Conservation (phyloP, 2,888 invertebrate genomes). For the Ochropleura plecta region DNA sequence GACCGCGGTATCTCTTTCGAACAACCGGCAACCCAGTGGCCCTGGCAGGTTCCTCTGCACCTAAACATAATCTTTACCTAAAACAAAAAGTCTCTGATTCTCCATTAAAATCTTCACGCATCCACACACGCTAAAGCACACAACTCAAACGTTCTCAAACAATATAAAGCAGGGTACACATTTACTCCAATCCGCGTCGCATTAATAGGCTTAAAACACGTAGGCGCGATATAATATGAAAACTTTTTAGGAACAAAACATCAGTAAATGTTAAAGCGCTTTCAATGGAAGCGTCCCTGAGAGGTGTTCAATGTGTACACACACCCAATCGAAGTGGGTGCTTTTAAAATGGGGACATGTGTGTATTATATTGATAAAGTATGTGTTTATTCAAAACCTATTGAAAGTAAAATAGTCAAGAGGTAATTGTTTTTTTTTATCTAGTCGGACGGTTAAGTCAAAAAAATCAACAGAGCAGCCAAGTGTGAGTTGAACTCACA, state of each 20-base stretch:
- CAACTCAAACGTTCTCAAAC: conserved; percentile 32
- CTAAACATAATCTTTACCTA: neutral
- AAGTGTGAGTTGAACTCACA: too few relatives aligned
- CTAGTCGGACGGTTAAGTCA: too few relatives aligned
- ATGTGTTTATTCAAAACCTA: neutral
- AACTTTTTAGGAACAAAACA: conserved; percentile 50
- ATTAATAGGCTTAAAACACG: conserved; percentile 52
- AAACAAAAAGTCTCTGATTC: neutral
- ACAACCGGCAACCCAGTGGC: too few relatives aligned
- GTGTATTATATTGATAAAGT: conserved; percentile 24
- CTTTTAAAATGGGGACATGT: conserved; percentile 28
- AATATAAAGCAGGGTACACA: conserved; percentile 51
- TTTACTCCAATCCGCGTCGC: conserved; percentile 27
- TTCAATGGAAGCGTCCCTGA: conserved; percentile 27
- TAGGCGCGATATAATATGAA: conserved; percentile 34
- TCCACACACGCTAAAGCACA: conserved; percentile 33
- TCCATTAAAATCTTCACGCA: conserved; percentile 16
- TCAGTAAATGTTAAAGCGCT: conserved; percentile 47
- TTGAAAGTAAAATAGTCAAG: neutral
- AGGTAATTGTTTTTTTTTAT: neutral
- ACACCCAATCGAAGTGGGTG: conserved; percentile 22
- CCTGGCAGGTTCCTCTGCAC: too few relatives aligned
- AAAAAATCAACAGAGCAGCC: too few relatives aligned
- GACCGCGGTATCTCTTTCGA: too few relatives aligned
- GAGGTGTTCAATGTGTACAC: conserved; percentile 35